Conservation (phyloP, 2,888 invertebrate genomes). For the Luffia ferchaultella region DNA sequence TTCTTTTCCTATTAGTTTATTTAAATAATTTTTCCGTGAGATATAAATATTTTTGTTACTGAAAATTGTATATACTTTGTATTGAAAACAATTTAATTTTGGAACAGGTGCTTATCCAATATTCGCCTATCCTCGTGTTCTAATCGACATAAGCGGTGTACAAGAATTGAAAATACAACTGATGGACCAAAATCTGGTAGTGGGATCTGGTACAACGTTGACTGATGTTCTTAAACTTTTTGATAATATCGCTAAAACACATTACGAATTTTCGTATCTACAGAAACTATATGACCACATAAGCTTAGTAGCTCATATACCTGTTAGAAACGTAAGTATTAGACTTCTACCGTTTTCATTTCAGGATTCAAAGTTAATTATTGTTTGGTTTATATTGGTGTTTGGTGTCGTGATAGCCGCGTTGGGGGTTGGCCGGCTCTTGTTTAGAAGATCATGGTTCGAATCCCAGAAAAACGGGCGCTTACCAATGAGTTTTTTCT, state of each 20-base stretch:
- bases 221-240: conserved; percentile 62
- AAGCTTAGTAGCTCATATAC: conserved; percentile 74
- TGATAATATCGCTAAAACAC: conserved; percentile 25
- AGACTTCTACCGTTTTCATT: neutral
- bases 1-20: no score
- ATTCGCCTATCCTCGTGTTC: conserved; percentile 44
- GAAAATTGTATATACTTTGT: no score
- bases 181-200: conserved; percentile 44
- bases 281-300: conserved; percentile 69
- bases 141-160: conserved; percentile 71
- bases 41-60: no score
- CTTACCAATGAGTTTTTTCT: no score
- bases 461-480: no score
- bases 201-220: conserved; percentile 71
- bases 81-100: no score
- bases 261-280: conserved; percentile 65
- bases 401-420: no score
- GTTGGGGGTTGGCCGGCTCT: no score
- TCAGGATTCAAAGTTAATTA: neutral
- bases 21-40: no score
- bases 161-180: conserved; percentile 56
- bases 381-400: no score
- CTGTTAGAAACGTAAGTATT: conserved; percentile 74
- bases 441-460: no score
- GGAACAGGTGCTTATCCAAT: conserved; percentile 56